phyloP scores from a whole-genome alignment of 2,113 vertebrate species.

The Indicator indicator region DNA sequence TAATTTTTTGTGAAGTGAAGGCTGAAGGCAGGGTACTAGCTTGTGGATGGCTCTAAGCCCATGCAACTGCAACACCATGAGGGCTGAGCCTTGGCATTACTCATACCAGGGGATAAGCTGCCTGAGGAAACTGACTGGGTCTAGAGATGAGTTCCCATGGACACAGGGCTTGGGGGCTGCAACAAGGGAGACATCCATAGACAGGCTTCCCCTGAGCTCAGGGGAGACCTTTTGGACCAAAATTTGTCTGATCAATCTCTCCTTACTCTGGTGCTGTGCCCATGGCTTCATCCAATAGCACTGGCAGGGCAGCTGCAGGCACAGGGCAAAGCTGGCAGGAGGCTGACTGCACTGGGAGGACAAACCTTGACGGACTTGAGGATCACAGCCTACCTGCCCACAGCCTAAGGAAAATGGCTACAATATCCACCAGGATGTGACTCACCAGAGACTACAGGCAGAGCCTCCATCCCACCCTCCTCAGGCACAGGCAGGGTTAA shows the following conservation, averaged over 20 bases:
- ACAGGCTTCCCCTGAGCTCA: not conserved
- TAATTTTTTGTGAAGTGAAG: not conserved
- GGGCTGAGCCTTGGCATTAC: fast-evolving
- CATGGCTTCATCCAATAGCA: not conserved
- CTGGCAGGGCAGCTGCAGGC: not conserved
- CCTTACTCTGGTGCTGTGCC: not conserved
- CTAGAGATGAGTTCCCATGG: not conserved
- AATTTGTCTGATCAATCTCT: not conserved
- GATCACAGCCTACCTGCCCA: fast-evolving
- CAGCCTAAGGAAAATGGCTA: not conserved
- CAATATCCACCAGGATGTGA: not conserved
- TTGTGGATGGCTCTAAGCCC: not conserved
- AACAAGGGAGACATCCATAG: not conserved
- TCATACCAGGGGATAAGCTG: not conserved
- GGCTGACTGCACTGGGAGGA: not conserved
- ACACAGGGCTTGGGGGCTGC: no score
- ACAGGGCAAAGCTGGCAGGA: not conserved
- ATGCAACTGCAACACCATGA: not conserved
- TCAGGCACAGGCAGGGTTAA: not conserved
- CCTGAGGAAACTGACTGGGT: fast-evolving
- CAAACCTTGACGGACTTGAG: not conserved
- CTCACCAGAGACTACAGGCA: fast-evolving
- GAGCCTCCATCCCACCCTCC: not conserved
- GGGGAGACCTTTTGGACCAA: not conserved
- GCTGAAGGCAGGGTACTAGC: not conserved